Percentiles rank a stretch among this genome's conserved stretches.
Evolutionary conservation across 2,888 invertebrate species (phyloP).

Genomic region (Xanthorhoe designata): DNA sequence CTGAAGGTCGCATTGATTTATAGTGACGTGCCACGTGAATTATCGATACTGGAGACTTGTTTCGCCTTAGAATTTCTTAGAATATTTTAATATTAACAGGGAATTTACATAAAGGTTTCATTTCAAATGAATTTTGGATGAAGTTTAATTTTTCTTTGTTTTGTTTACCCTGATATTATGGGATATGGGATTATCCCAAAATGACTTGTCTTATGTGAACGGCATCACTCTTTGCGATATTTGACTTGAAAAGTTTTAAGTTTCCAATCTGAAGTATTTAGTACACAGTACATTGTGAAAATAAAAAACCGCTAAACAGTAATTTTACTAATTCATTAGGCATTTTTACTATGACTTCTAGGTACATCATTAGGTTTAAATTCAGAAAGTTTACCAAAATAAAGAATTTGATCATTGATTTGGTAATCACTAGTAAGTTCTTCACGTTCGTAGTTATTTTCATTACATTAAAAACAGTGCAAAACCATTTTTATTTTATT

Average conservation of each 20-base stretch:
- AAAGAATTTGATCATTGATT: too few species aligned
- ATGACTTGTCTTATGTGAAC: background rate
- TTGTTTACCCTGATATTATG: background rate
- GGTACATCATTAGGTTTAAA: too few species aligned
- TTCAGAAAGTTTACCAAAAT: too few species aligned
- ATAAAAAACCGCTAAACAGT: too few species aligned
- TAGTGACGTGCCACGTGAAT: slow-evolving; percentile 77
- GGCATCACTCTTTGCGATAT: background rate
- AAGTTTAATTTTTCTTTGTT: slow-evolving; percentile 16
- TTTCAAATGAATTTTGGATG: slow-evolving; percentile 27
- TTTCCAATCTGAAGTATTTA: too few species aligned
- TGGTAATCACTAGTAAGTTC: too few species aligned
- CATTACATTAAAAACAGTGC: too few species aligned
- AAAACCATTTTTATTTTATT: too few species aligned
- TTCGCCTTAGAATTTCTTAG: slow-evolving; percentile 50
- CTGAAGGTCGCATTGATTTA: slow-evolving; percentile 77
- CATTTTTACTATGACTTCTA: too few species aligned
- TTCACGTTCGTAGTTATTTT: too few species aligned
- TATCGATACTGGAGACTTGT: slow-evolving; percentile 74
- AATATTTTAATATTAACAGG: slow-evolving; percentile 50
- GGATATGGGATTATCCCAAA: background rate
- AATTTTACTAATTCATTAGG: too few species aligned
- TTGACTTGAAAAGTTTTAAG: background rate
- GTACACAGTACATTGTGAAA: too few species aligned
- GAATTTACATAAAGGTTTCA: slow-evolving; percentile 21